Base-by-base conservation (phyloP, 23 tunicate genomes). In the Ascidia mentula region DNA sequence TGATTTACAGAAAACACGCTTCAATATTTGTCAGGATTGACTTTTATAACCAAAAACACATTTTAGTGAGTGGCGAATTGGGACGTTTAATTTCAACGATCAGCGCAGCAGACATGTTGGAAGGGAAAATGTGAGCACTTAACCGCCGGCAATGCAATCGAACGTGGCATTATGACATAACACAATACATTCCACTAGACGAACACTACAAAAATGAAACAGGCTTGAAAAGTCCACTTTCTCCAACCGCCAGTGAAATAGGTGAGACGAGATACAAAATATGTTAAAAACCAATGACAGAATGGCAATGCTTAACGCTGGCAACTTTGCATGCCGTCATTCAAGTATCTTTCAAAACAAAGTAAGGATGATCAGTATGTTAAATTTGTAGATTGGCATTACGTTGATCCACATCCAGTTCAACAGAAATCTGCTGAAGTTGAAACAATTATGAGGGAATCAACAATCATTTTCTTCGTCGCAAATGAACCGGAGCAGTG, bases 381-480 rank as follows among this genome's bases (percentile, higher is more conserved):
- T n/a, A n/a, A n/a, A 53, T 53, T 3, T 53, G 4, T 53, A 53
- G 65, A 53, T 53, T 53, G 65, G 65, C 65, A 53, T 3, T 53
- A 53, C 24, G 65, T 53, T 26, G 65, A 53, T 28, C 65, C 65
- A 1, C 65, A 53, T 3, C 65, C 65, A 20, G 65, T 9, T 20
- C 65, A 53, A 53, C n/a, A n/a, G n/a, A 53, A 53, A 53, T 3
- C 65, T 20, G 1, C 65, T 20, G 28, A 26, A 20, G 65, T 53
- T 3, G 24, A 53, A 9, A 53, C 65, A 9, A 28, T 53, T 9
- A n/a, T n/a, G n/a, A 28, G 24, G 24, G 65, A 53, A 53, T 9
- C 13, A 20, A 5, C 83, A 8, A 77, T 85, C 46, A 77, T 85
- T 28, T 60, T 85, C 13, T 85, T 85, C 31, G 89, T 85, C 18